Evolutionary conservation across 1,140 invertebrate species (phyloP).

Genomic region (Hydropsyche tenuis): DNA sequence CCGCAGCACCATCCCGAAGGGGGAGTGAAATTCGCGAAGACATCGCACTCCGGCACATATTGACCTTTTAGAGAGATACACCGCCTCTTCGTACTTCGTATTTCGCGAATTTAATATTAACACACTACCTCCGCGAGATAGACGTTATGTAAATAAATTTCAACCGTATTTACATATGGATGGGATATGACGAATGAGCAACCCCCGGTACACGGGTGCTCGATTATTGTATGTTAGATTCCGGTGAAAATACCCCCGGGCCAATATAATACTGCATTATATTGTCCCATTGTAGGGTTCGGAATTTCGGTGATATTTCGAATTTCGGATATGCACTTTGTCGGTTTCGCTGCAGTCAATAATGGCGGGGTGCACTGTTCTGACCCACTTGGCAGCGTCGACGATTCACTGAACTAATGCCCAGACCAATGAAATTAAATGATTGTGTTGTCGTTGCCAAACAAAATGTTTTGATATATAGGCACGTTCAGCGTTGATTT

Average conservation of each 20-base stretch:
- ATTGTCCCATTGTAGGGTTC: too few relatives aligned
- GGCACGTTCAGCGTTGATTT: too few relatives aligned
- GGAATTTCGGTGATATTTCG: too few relatives aligned
- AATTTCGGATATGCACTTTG: not conserved
- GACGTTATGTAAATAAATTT: slow-evolving; percentile 24
- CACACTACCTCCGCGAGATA: too few relatives aligned
- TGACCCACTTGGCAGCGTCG: slow-evolving; percentile 16
- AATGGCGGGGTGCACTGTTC: not conserved
- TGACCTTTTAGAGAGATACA: not conserved
- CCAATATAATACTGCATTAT: too few relatives aligned
- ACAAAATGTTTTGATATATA: too few relatives aligned
- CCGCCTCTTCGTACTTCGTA: not conserved
- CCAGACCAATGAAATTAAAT: slow-evolving; percentile 25
- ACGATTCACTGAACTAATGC: slow-evolving; percentile 24
- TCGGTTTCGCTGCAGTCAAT: slow-evolving; percentile 8
- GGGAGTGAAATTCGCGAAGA: slow-evolving; percentile 3
- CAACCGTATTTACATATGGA: not conserved
- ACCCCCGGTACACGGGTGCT: too few relatives aligned
- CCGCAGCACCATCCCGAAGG: too few relatives aligned
- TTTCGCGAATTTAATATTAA: not conserved
- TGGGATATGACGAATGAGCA: too few relatives aligned
- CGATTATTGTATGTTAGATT: too few relatives aligned
- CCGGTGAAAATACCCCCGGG: too few relatives aligned
- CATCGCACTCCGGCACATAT: not conserved
- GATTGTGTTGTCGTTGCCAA: slow-evolving; percentile 25